Conservation (phyloP, 2,113 vertebrate genomes). For the Corydoras sp. region DNA sequence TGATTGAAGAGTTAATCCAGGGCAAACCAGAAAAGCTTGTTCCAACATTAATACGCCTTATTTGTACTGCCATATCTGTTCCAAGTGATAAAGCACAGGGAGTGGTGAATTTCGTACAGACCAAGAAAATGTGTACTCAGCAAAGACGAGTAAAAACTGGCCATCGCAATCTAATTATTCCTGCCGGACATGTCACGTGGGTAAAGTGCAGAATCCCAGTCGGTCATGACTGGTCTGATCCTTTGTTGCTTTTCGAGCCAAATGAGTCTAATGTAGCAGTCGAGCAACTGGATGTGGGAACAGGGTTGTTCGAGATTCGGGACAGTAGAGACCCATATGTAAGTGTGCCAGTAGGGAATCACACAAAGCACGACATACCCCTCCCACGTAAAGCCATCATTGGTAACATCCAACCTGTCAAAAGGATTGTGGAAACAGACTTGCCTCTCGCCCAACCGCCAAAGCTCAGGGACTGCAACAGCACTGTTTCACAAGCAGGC, state of each 20-base stretch:
- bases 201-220: slow-evolving; percentile 13
- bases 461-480: not conserved
- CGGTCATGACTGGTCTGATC: not conserved
- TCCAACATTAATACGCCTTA: not conserved
- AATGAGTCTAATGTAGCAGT: not conserved
- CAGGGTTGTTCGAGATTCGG: slow-evolving; percentile 18
- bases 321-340: not conserved
- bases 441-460: not conserved
- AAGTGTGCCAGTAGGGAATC: slow-evolving; percentile 5
- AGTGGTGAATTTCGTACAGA: slow-evolving; percentile 21
- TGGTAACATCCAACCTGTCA: not conserved
- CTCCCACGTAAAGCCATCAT: slow-evolving; percentile 11
- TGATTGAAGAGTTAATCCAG: slow-evolving; percentile 9
- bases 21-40: slow-evolving; percentile 14
- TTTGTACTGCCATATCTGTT: slow-evolving; percentile 4
- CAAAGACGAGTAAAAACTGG: not conserved
- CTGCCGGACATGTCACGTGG: slow-evolving; percentile 13
- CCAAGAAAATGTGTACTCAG: not conserved
- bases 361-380: slow-evolving; percentile 9
- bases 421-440: not conserved
- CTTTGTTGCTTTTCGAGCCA: not conserved
- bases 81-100: slow-evolving; percentile 5
- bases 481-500: not conserved
- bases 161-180: not conserved
- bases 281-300: slow-evolving; percentile 21